Conservation (phyloP, 2,113 vertebrate genomes). For the Erythrolamprus reginae region DNA sequence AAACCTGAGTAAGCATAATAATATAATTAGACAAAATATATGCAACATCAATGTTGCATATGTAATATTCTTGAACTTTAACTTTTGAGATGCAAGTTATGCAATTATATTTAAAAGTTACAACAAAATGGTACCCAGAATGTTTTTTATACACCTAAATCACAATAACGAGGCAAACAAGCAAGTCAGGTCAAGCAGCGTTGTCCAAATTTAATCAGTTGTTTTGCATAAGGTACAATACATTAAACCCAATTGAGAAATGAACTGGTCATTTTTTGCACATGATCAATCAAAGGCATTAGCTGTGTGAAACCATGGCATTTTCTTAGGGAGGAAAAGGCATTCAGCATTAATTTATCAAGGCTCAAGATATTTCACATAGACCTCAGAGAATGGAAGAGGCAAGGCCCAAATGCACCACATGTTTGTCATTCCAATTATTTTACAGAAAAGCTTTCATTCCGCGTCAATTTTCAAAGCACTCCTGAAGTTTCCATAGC, state of each 20-base stretch:
- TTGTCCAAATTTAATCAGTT: conserved; percentile 56
- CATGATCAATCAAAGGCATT: conserved; percentile 4
- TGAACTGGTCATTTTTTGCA: conserved; percentile 43
- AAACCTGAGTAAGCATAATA: not conserved
- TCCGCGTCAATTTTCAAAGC: conserved; percentile 44
- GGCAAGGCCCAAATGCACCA: conserved; percentile 37
- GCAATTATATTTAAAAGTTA: not conserved
- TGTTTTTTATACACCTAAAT: not conserved
- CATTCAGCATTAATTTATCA: conserved; percentile 17
- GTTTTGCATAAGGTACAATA: conserved; percentile 21
- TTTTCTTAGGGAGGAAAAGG: conserved; percentile 29
- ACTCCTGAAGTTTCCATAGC: conserved; percentile 49
- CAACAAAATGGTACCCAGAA: not conserved
- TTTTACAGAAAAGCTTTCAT: conserved; percentile 49
- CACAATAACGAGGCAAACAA: not conserved
- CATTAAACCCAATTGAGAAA: conserved; percentile 18
- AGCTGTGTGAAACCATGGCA: conserved; percentile 35
- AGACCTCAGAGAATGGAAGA: conserved; percentile 22
- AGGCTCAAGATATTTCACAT: conserved; percentile 35
- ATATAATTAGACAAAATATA: not conserved
- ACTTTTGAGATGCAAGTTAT: not conserved
- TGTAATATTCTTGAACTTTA: not conserved
- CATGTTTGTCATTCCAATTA: conserved; percentile 59
- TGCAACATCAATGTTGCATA: not conserved
- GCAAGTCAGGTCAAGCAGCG: not conserved